Evolutionary conservation across 1,140 invertebrate species (phyloP).

Genomic region (Drosophila santomea): DNA sequence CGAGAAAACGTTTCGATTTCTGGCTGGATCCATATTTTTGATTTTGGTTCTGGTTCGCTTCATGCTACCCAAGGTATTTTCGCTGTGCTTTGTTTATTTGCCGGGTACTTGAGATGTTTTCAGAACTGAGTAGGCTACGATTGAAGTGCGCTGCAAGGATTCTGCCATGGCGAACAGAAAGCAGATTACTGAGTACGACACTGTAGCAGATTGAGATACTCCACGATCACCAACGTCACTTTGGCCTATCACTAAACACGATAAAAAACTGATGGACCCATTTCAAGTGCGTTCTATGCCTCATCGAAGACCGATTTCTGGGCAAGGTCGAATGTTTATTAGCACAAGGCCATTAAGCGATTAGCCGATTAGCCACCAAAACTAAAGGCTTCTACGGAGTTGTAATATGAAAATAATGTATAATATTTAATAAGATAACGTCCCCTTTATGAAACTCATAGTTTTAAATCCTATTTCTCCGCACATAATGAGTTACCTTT

Average conservation of each 20-base stretch:
- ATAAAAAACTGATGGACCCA: slow-evolving; percentile 24
- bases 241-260: slow-evolving; percentile 30
- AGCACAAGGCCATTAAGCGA: slow-evolving; percentile 8
- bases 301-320: slow-evolving; percentile 10
- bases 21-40: slow-evolving; percentile 40
- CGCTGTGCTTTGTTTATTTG: slow-evolving; percentile 58
- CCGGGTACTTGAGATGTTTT: slow-evolving; percentile 67
- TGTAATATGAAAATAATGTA: no score
- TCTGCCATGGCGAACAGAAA: slow-evolving; percentile 40
- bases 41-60: slow-evolving; percentile 29
- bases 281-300: slow-evolving; percentile 39
- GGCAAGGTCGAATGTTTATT: slow-evolving; percentile 11
- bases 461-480: no score
- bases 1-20: slow-evolving; percentile 31
- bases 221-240: slow-evolving; percentile 19
- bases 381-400: no score
- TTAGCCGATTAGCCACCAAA: neutral
- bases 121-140: slow-evolving; percentile 21
- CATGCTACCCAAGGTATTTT: slow-evolving; percentile 27
- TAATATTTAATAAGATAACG: no score
- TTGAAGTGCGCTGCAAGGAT: slow-evolving; percentile 48
- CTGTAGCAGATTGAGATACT: slow-evolving; percentile 11
- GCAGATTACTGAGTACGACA: slow-evolving; percentile 11
- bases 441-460: no score
- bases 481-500: no score